Evolutionary conservation across 1,140 invertebrate species (phyloP).

Genomic region (Leptinotarsa texana): DNA sequence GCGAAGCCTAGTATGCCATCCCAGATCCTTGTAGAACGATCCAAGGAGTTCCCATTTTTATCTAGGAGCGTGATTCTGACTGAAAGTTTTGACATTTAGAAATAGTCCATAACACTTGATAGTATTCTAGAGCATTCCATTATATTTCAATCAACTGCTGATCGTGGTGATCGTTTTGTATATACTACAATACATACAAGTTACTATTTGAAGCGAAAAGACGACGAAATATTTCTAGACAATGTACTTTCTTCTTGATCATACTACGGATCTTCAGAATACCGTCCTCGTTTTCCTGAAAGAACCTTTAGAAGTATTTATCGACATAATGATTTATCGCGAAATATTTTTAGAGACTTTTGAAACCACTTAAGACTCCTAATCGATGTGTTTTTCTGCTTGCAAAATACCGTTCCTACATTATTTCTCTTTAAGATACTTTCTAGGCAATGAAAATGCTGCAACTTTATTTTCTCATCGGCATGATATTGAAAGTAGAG

Average conservation of each 20-base stretch:
- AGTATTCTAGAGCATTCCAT: too few species aligned
- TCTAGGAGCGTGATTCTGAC: too few species aligned
- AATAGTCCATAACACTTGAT: too few species aligned
- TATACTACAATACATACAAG: not conserved
- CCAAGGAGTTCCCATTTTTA: too few species aligned
- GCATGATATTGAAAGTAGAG: too few species aligned
- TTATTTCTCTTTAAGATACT: not conserved
- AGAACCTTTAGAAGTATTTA: not conserved
- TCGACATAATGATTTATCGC: conserved; percentile 3
- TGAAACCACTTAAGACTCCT: not conserved
- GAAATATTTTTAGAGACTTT: not conserved
- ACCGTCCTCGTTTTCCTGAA: not conserved
- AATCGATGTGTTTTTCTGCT: conserved; percentile 3
- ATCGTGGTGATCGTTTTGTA: too few species aligned
- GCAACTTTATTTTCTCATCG: not conserved
- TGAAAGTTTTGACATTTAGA: too few species aligned
- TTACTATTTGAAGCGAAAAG: not conserved
- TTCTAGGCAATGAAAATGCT: not conserved
- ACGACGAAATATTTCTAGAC: not conserved
- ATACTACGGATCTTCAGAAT: not conserved
- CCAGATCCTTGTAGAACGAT: too few species aligned
- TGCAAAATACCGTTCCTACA: not conserved
- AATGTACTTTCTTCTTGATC: not conserved
- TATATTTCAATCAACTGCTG: too few species aligned
- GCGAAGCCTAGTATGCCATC: too few species aligned